A percentile compares a stretch with the other conserved stretches of the same genome.
Evolutionary conservation across 1,140 invertebrate genomes (phyloP).

Genomic region (Heliconius eleuchia): DNA sequence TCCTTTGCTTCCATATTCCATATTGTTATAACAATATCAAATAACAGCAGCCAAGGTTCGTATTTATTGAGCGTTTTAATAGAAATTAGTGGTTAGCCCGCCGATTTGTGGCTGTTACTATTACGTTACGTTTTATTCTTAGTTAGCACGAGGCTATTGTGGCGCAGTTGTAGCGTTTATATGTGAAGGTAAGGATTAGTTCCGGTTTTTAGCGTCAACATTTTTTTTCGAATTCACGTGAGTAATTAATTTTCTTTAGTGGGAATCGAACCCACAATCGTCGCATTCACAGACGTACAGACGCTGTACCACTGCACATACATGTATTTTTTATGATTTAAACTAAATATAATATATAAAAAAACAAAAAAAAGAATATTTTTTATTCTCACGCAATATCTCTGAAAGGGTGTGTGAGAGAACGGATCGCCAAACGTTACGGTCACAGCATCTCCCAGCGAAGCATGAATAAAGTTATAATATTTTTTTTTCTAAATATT

Average conservation of each 20-base stretch:
- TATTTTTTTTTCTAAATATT: neutral
- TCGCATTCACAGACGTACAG: no score
- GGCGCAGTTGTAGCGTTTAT: neutral
- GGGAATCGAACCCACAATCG: no score
- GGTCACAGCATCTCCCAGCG: neutral
- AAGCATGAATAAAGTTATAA: conserved; percentile 8
- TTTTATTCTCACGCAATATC: neutral
- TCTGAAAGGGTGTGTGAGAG: neutral
- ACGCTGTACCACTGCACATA: no score
- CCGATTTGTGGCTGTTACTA: neutral
- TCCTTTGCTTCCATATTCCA: neutral
- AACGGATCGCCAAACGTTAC: conserved; percentile 10
- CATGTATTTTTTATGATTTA: no score
- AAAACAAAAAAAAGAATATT: neutral
- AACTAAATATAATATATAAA: neutral
- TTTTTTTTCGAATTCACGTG: no score
- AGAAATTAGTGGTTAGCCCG: conserved; percentile 8
- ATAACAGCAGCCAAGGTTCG: neutral
- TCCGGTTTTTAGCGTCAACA: no score
- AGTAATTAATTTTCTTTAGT: no score
- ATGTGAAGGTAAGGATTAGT: neutral
- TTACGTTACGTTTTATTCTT: conserved; percentile 1
- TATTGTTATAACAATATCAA: neutral
- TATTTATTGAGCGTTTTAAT: conserved; percentile 11
- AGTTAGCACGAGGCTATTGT: neutral